Conservation (phyloP, 1,140 invertebrate genomes). For the Papilio aristodemus region DNA sequence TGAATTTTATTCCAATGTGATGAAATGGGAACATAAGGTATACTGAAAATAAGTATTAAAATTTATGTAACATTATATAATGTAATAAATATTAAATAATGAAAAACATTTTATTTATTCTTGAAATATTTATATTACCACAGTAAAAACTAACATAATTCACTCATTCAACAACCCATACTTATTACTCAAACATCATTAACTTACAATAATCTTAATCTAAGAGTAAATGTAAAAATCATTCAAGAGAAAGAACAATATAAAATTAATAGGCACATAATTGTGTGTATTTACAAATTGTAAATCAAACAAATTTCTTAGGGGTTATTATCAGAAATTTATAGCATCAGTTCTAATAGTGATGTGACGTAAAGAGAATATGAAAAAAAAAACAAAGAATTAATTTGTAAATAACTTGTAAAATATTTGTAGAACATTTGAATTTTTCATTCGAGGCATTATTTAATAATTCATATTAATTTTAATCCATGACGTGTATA, state of each 20-base stretch:
- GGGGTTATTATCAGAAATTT: background rate
- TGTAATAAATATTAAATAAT: no score
- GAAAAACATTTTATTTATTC: constrained; percentile 1
- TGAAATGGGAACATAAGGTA: no score
- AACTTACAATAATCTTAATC: constrained; percentile 11
- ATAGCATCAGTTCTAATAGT: background rate
- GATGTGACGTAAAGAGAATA: no score
- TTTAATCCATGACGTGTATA: background rate
- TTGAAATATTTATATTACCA: constrained; percentile 17
- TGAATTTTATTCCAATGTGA: no score
- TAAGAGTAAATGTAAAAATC: constrained; percentile 14
- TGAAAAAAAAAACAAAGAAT: no score
- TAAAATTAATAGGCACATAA: constrained; percentile 18
- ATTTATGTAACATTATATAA: no score
- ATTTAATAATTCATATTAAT: no score
- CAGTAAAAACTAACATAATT: constrained; percentile 19
- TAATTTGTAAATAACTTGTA: no score
- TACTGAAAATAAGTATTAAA: no score
- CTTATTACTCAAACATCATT: background rate
- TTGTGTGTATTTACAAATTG: background rate
- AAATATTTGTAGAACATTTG: no score
- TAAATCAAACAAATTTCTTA: background rate
- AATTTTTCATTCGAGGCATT: no score
- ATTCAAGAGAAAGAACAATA: background rate
- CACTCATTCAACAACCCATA: constrained; percentile 13